These are phyloP conservation scores for Nemapogon koenigi DNA, from an alignment of 2,888 invertebrate species.

Conservation along the genomic window DNA sequence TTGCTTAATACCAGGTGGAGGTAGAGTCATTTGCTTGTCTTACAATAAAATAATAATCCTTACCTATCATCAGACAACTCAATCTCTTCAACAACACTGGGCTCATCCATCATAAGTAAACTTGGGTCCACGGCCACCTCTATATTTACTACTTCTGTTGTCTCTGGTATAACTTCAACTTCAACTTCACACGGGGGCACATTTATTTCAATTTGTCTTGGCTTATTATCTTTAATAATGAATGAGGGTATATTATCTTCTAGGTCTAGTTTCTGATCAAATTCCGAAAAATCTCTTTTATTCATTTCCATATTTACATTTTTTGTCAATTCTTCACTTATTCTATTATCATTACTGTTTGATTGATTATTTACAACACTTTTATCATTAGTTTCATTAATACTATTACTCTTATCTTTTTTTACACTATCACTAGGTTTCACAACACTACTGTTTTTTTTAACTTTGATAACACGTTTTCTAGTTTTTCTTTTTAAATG, in stretches of 20 bases:
- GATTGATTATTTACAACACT: background rate
- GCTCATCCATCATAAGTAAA: conserved; percentile 26
- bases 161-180: too few species aligned
- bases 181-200: too few species aligned
- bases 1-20: background rate
- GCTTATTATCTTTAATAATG: background rate
- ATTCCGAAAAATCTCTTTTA: background rate
- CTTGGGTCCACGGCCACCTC: conserved; percentile 44
- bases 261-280: background rate
- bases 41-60: too few species aligned
- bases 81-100: conserved; percentile 19
- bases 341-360: background rate
- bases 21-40: background rate
- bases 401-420: background rate
- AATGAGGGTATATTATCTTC: conserved; percentile 4
- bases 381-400: background rate
- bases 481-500: too few species aligned
- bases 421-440: too few species aligned
- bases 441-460: too few species aligned
- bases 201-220: background rate
- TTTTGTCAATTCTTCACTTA: background rate
- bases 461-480: too few species aligned
- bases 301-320: background rate
- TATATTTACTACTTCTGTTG: conserved; percentile 37
- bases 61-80: too few species aligned